Evolutionary conservation across 2,797 vertebrate genomes (phyloP).

Genomic region (Balearica regulorum): DNA sequence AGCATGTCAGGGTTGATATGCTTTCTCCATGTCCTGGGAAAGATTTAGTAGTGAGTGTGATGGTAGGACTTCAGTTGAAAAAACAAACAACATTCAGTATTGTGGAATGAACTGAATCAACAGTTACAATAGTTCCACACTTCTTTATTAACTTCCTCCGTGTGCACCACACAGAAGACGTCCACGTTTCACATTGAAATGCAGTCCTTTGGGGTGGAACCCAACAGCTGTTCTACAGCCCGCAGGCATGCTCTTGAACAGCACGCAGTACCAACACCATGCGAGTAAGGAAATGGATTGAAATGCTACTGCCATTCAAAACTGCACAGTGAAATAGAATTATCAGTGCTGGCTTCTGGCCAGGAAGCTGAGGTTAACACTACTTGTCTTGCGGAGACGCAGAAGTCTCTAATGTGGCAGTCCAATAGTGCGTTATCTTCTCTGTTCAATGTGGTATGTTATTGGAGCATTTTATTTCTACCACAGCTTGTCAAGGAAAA

Average conservation of each 20-base stretch:
- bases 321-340: not conserved
- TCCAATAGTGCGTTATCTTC: not conserved
- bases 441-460: not conserved
- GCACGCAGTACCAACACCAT: not conserved
- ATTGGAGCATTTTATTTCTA: not conserved
- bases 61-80: not conserved
- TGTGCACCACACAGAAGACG: not conserved
- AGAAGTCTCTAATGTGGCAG: not conserved
- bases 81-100: not conserved
- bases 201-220: not conserved
- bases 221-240: not conserved
- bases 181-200: not conserved
- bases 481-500: not conserved
- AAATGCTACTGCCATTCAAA: not conserved
- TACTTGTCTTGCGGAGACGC: not conserved
- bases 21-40: not conserved
- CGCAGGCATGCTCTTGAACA: not conserved
- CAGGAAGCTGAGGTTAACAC: not conserved
- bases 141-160: not conserved
- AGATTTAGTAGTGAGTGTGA: not conserved
- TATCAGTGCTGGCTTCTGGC: not conserved
- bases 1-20: fast-evolving
- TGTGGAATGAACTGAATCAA: not conserved
- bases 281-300: not conserved
- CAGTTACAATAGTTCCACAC: not conserved